Conservation (phyloP, 37 sponge, comb jelly and placozoan species). For the Dysidea cf. avara region DNA sequence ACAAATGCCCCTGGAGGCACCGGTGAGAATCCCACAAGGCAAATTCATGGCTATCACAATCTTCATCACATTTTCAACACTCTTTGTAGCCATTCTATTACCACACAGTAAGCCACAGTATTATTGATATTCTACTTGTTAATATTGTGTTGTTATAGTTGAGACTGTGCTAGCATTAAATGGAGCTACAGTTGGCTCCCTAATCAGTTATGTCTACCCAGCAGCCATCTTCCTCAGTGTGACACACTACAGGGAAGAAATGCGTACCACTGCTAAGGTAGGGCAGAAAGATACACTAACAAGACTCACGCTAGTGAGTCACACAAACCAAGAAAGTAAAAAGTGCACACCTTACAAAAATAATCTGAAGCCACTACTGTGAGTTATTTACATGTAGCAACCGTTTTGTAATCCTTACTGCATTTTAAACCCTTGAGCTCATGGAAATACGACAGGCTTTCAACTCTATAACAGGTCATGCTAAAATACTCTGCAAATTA, state of each 20-base stretch:
- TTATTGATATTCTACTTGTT: not conserved
- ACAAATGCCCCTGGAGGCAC: slow-evolving; percentile 7
- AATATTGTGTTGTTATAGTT: slow-evolving; percentile 32
- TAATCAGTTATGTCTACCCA: slow-evolving; percentile 80
- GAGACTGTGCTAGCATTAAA: slow-evolving; percentile 68
- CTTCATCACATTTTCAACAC: slow-evolving; percentile 40
- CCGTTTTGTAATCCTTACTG: no score
- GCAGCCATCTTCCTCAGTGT: slow-evolving; percentile 58
- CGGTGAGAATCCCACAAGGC: slow-evolving; percentile 46
- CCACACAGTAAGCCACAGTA: slow-evolving; percentile 56
- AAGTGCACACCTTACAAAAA: no score
- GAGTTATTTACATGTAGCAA: no score
- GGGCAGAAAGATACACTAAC: not conserved
- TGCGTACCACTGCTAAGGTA: slow-evolving; percentile 36
- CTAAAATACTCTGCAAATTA: no score
- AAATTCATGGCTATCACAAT: slow-evolving; percentile 57
- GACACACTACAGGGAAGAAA: slow-evolving; percentile 24
- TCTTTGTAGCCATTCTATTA: slow-evolving; percentile 56
- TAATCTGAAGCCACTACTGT: no score
- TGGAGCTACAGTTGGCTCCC: slow-evolving; percentile 72
- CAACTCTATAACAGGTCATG: no score
- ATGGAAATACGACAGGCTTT: no score
- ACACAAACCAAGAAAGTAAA: no score
- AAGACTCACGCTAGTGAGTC: no score
- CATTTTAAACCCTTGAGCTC: no score